These are phyloP conservation scores for Cephus rjabovi DNA, from an alignment of 2,888 invertebrate species.

Conservation along the genomic window DNA sequence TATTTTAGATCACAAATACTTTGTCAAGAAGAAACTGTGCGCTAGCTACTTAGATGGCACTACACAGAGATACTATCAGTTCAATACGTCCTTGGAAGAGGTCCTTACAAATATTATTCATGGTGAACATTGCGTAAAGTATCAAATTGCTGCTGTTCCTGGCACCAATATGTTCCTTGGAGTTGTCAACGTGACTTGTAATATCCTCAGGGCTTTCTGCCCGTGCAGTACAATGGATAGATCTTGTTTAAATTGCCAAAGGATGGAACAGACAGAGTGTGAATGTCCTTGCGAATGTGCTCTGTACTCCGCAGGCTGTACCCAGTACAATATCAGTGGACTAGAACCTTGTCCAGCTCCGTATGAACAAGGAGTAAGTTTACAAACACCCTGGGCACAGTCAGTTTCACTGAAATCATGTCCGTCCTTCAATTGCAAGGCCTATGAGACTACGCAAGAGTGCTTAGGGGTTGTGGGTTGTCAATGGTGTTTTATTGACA, in stretches of 20 bases:
- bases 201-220: conserved; percentile 85
- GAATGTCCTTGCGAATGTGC: conserved; percentile 96
- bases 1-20: conserved; percentile 85
- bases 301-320: conserved; percentile 69
- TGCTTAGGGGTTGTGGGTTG: conserved; percentile 84
- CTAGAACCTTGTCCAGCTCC: conserved; percentile 53
- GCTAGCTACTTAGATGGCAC: conserved; percentile 88
- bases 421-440: conserved; percentile 77
- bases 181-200: conserved; percentile 88
- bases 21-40: conserved; percentile 86
- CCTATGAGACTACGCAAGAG: conserved; percentile 72
- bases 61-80: conserved; percentile 82
- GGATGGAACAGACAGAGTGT: conserved; percentile 94
- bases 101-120: conserved; percentile 86
- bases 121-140: conserved; percentile 89
- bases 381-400: conserved; percentile 47
- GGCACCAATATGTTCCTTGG: conserved; percentile 92
- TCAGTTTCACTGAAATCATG: conserved; percentile 74
- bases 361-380: conserved; percentile 56
- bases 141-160: conserved; percentile 83
- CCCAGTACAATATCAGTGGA: conserved; percentile 40
- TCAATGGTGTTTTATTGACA: conserved; percentile 90
- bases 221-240: conserved; percentile 91
- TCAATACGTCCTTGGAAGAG: conserved; percentile 82
- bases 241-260: conserved; percentile 89